phyloP scores from a whole-genome alignment of 2,797 vertebrate genomes.

The Melanotaenia pygmaea region DNA sequence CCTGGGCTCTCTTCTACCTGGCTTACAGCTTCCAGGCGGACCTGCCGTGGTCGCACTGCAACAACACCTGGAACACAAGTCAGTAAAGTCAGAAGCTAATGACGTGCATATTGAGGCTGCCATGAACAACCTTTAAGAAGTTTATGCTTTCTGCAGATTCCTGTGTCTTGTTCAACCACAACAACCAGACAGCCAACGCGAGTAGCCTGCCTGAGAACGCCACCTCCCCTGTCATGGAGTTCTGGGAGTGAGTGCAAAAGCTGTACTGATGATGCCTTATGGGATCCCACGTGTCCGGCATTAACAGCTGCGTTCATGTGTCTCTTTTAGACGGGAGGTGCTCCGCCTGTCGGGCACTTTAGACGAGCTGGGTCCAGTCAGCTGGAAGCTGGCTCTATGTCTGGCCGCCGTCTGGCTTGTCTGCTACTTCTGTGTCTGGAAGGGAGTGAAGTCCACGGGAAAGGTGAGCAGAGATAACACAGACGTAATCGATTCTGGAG shows the following conservation, averaged over 20 bases:
- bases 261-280: background rate
- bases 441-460: slow-evolving; percentile 83
- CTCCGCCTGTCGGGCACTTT: slow-evolving; percentile 69
- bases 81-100: slow-evolving; percentile 6
- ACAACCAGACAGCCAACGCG: slow-evolving; percentile 58
- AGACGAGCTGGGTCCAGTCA: slow-evolving; percentile 72
- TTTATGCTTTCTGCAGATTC: slow-evolving; percentile 51
- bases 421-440: slow-evolving; percentile 85
- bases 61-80: slow-evolving; percentile 84
- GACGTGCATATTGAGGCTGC: background rate
- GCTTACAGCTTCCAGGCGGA: slow-evolving; percentile 70
- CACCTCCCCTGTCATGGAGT: slow-evolving; percentile 89
- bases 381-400: slow-evolving; percentile 78
- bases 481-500: background rate
- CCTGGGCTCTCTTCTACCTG: slow-evolving; percentile 81
- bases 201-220: slow-evolving; percentile 70
- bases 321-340: slow-evolving; percentile 73
- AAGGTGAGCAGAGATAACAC: slow-evolving; percentile 75
- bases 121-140: background rate
- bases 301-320: slow-evolving; percentile 15
- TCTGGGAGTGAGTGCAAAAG: slow-evolving; percentile 88
- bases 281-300: background rate
- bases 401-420: slow-evolving; percentile 74
- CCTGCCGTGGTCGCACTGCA: slow-evolving; percentile 82
- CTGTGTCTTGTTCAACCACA: slow-evolving; percentile 67